Base-by-base conservation (phyloP, 2,797 vertebrate genomes). In the Phylloscopus collybita region DNA sequence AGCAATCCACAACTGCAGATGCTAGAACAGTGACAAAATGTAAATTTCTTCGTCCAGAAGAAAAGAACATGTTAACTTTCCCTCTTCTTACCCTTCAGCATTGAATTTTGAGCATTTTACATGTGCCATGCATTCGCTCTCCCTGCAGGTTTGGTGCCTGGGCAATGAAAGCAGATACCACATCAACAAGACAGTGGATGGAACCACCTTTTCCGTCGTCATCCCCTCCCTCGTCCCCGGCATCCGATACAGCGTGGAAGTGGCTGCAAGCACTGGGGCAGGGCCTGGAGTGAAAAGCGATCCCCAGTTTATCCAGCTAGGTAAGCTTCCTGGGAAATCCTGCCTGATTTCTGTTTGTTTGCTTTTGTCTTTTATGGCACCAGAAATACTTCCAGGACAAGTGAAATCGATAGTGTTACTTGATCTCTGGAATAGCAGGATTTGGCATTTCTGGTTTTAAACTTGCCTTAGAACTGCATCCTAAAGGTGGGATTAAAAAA, bases 121-220 rank as follows among this genome's bases (percentile, higher is more conserved):
- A 7, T 4, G 5, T 34, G 27, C 47, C 26, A 5, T 51, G 22
- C 6, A 0, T 66, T 92, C 93, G 17, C 49, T 86, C 13, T 86
- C 36, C 80, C 80, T 95, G 82, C 91, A 99, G 99, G 98, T 99
- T 90, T 99, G 99, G 99, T 99, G 99, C 96, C 98, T 99, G 49
- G 99, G 99, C 81, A 99, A 99, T 84, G 99, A 99, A 96, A 99
- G 98, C 56, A 98, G 99, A 14, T 99, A 99, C 96, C 99, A 99
- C 22, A 98, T 99, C 32, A 99, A 99, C 98, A 99, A 98, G 94
- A 99, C 99, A 0, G 99, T 99, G 19, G 99, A 99, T 10, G 98
- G 98, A n/a, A 98, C 98, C 65, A 99, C 98, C 44, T 98, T 99
- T 67, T 99, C 99, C 0, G 97, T 99, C 64, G 97, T 99, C 92